Evolutionary conservation across 2,797 vertebrate species (phyloP), one percentile per base, ranked within the genome.

Genomic region (Artibeus lituratus): DNA sequence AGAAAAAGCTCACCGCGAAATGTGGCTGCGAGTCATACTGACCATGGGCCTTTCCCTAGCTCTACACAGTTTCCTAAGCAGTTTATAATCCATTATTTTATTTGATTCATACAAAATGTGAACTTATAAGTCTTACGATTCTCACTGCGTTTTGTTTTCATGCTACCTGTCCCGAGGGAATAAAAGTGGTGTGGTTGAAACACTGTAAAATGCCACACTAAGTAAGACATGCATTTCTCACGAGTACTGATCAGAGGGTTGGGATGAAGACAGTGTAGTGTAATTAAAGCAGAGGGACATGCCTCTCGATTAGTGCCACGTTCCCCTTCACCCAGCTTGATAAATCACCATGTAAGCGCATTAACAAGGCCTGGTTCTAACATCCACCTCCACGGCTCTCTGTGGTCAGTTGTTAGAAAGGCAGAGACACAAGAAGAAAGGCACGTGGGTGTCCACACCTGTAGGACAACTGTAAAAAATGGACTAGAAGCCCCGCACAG

Each of bases 1-100:
- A 21, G 7, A 9, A 18, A n/a, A 5, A 10, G 3, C 44, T 42
- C 10, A 14, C 47, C 0, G 19, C 18, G 39, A 92, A 85, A 21
- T 7, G 1, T 2, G 35, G 42, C 32, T 0, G 0, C 3, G 24
- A 44, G 39, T 69, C 44, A 57, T n/a, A 10, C 9, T 0, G 35
- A 21, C 32, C 22, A 39, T 10, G 19, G 57, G 18, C 18, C 14
- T 18, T 4, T 37, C 26, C 47, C 1, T 1, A 26, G 44, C 53
- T 26, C 80, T n/a, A 3, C 11, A 29, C 0, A 0, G 22, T 26
- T 65, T 44, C 78, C 21, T 67, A 72, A 76, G 42, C 10, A 18
- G 53, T 73, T 53, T 59, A 5, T 18, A 22, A n/a, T 2, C 69
- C 51, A n/a, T 24, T 51, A 70, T 59, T 42, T 70, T 39, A 69